These are phyloP conservation scores for Hiodon alosoides DNA, from an alignment of 2,113 vertebrate species.

Conservation along the genomic window DNA sequence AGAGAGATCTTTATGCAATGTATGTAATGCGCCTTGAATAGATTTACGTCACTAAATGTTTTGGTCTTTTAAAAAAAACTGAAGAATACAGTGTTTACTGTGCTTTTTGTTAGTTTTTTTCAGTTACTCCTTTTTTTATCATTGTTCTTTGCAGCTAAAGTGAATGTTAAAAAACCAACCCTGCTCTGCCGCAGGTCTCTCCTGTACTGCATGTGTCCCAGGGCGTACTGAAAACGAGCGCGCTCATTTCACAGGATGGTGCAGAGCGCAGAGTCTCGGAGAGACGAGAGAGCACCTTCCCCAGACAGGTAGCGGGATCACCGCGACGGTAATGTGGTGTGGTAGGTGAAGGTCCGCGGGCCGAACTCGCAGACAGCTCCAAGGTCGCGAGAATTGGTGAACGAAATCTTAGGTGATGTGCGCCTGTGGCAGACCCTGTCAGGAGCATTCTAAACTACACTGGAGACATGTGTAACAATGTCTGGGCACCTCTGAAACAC, in stretches of 20 bases:
- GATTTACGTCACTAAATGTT: too few species aligned
- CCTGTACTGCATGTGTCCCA: too few species aligned
- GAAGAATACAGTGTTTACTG: too few species aligned
- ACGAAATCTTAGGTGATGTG: constrained; percentile 5
- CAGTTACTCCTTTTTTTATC: too few species aligned
- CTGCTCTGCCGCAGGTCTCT: too few species aligned
- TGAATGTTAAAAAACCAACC: too few species aligned
- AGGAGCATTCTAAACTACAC: constrained; percentile 1
- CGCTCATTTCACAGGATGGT: neutral
- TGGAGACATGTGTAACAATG: neutral
- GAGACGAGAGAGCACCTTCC: neutral
- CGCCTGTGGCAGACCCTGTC: constrained; percentile 8
- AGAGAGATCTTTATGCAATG: too few species aligned
- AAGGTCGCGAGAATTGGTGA: neutral
- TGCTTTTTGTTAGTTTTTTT: too few species aligned
- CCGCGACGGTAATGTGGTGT: neutral
- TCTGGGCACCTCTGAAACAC: neutral
- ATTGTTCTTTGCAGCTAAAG: too few species aligned
- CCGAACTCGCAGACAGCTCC: neutral
- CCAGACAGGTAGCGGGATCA: neutral
- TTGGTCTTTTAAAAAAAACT: too few species aligned
- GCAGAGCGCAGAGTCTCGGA: neutral
- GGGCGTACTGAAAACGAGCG: neutral
- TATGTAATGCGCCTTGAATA: too few species aligned
- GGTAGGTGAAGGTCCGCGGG: neutral